Base-by-base conservation (phyloP, 1,140 invertebrate species). In the Conus ventricosus region DNA sequence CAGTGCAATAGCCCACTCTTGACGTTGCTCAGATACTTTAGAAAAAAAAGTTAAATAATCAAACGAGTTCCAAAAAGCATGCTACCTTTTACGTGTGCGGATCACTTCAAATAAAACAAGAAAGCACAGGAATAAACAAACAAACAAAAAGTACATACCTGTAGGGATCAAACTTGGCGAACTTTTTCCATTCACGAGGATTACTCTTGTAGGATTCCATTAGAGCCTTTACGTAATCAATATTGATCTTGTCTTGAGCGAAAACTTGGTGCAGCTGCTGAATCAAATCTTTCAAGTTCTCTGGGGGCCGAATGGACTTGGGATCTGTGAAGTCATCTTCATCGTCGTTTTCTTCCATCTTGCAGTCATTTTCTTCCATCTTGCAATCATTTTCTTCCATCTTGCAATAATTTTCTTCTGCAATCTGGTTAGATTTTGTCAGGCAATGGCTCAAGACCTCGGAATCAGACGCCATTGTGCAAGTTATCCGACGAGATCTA, bases 101-200 rank as follows among this genome's bases (percentile, higher is more conserved):
- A 0, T 3, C 39, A 39, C 39, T 39, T 39, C 39, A 39, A 39
- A 39, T 39, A 39, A 39, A 39, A 39, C 39, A 39, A 39, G 39
- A 39, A 39, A 39, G 39, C 39, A 39, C 39, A 39, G 39, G 39
- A 39, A 39, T 39, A 39, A 39, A 39, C 39, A 39, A 39, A 39
- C 0, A 39, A 39, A 39, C 39, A 39, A 60, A 60, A 60, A 60
- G 5, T 10, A 55, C 95, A 94, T 96, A 96, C 98, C 97, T 97
- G 94, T 97, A 97, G 93, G 97, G 96, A 95, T 99, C 98, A 94
- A 98, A 99, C 94, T 99, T 99, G 20, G 98, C 98, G 93, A 97
- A 99, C 94, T 98, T 98, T 93, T 96, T 97, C 99, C 99, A 99
- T 82, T 99, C 98, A 13, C 96, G 96, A 0, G 97, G 97, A 93